A percentile compares a stretch with the other conserved stretches of the same genome.
Conservation (phyloP, 1,140 invertebrate genomes). For the Amphibalanus amphitrite region DNA sequence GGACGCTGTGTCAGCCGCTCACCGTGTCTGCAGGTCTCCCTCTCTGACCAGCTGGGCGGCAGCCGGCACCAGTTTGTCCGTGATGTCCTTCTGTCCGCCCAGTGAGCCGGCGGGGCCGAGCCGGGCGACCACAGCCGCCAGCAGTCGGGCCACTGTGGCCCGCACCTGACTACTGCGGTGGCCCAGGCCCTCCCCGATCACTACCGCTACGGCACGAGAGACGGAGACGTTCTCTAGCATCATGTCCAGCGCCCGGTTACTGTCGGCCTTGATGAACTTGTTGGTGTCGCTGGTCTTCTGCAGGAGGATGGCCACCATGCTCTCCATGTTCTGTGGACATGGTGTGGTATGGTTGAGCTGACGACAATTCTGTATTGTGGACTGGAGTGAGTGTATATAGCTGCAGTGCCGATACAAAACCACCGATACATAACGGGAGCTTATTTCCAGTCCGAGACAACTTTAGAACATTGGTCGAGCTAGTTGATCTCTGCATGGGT, state of each 20-base stretch:
- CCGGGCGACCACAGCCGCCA: slow-evolving; percentile 45
- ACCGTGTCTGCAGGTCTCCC: slow-evolving; percentile 68
- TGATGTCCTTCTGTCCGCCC: slow-evolving; percentile 48
- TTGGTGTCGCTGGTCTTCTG: slow-evolving; percentile 82
- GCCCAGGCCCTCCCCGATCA: slow-evolving; percentile 41
- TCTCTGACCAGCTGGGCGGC: slow-evolving; percentile 68
- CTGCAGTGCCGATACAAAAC: too few relatives aligned
- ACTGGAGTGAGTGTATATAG: too few relatives aligned
- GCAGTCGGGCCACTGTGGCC: slow-evolving; percentile 54
- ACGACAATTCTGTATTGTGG: neutral
- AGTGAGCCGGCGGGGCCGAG: slow-evolving; percentile 55
- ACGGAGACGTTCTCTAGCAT: slow-evolving; percentile 53
- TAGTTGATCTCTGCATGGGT: too few relatives aligned
- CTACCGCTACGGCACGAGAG: slow-evolving; percentile 35
- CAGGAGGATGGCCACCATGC: slow-evolving; percentile 55
- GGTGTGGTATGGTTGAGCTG: slow-evolving; percentile 9
- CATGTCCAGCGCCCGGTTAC: slow-evolving; percentile 55
- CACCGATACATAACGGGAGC: too few relatives aligned
- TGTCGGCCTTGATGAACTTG: slow-evolving; percentile 72
- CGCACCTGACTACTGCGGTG: slow-evolving; percentile 75
- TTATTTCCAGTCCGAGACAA: too few relatives aligned
- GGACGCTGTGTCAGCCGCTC: slow-evolving; percentile 13
- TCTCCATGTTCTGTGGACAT: slow-evolving; percentile 55
- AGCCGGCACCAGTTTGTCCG: slow-evolving; percentile 57
- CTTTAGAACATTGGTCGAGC: too few relatives aligned